Conservation (phyloP, 1,140 invertebrate genomes). For the Aphelenchoides besseyi region DNA sequence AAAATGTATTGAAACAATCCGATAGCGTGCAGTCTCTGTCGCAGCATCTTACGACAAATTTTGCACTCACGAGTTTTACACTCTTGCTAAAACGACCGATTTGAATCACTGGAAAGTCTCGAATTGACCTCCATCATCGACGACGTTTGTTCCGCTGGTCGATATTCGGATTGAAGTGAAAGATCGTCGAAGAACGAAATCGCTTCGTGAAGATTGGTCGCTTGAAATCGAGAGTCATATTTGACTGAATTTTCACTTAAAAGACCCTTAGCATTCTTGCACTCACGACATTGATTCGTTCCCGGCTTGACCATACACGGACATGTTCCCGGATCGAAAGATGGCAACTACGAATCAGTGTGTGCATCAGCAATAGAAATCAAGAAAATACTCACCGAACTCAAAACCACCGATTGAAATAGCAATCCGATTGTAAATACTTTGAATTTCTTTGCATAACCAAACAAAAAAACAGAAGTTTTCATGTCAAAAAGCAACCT, state of each 20-base stretch:
- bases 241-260: neutral
- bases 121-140: neutral
- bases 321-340: too few relatives aligned
- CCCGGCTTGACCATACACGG: conserved; percentile 16
- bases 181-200: conserved; percentile 11
- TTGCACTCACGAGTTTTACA: neutral
- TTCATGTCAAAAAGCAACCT: too few relatives aligned
- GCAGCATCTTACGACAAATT: neutral
- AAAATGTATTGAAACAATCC: neutral
- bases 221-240: neutral
- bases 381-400: too few relatives aligned
- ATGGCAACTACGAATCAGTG: too few relatives aligned
- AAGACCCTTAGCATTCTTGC: neutral
- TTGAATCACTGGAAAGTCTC: neutral
- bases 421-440: too few relatives aligned
- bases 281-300: neutral
- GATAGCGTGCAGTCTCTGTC: neutral
- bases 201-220: conserved; percentile 8
- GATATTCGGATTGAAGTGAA: neutral
- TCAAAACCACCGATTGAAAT: too few relatives aligned
- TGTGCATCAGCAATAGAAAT: too few relatives aligned
- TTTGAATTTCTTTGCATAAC: too few relatives aligned
- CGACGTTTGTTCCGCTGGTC: neutral
- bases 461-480: too few relatives aligned
- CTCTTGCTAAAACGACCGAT: neutral